Base-by-base conservation (phyloP, 2,888 invertebrate genomes). In the Mesochorus sp. region DNA sequence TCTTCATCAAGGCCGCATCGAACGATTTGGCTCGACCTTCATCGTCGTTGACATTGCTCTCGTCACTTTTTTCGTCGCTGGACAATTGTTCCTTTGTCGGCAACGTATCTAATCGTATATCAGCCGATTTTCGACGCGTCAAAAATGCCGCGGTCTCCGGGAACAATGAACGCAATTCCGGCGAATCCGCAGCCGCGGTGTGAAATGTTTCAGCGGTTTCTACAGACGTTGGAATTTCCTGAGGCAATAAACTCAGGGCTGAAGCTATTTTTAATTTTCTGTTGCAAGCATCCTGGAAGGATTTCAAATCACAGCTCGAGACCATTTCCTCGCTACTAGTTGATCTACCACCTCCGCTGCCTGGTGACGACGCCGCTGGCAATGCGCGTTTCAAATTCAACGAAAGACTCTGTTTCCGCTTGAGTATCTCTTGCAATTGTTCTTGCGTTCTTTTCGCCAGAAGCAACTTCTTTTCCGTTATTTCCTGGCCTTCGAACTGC, bases 171-270 rank as follows among this genome's bases (percentile, higher is more conserved):
- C 64, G 87, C 83, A 80, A 81, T 81, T 87, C 90, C 70, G 88
- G 92, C 74, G 84, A 93, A 79, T 93, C 92, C 0, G 94, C 93
- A 3, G 94, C 92, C 0, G 96, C 95, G 17, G 96, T 96, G 91
- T 96, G 96, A 91, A 95, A 96, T 0, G 95, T 95, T 85, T 95
- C 95, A 78, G 93, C 94, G 67, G 94, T 92, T 17, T 92, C 92
- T 12, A 90, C 74, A 2, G 89, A 88, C 26, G 85, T 89, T 4
- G 87, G 83, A 6, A 85, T 19, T 39, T 88, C 87, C 17, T 86
- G 84, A 10, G 87, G 87, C 12, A 88, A 77, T 12, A 90, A 80
- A 77, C 86, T 85, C 10, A 91, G 80, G 0, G 88, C 88, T 2
- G 89, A 85, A n/a, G 87, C 90, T 62, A 90, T 88, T 62, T 87